Evolutionary conservation across 2,113 vertebrate species (phyloP), one percentile per base, ranked within the genome.

Genomic region (Cebidichthys violaceus): DNA sequence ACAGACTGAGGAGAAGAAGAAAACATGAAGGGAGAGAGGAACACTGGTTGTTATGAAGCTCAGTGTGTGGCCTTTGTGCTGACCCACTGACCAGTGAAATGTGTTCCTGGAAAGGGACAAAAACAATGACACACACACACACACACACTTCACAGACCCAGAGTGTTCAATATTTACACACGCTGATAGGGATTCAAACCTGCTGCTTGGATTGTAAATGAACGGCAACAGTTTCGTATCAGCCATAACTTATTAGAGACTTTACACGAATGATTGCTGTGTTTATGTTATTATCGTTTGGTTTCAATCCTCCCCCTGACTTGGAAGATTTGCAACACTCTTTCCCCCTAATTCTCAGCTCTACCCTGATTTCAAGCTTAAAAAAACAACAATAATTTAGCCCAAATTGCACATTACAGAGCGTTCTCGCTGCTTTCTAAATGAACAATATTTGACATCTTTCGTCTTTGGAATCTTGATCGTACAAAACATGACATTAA

Each of bases 31-130:
- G 50, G 27, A 22, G 7, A 8, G 55, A 74, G 27, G 24, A 69
- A 70, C 52, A 47, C 52, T 7, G 68, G 71, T 69, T 65, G 70
- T 77, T 70, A 45, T 75, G 64, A 83, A 61, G 79, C 76, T 37
- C 18, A 11, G 71, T n/a, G 55, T 47, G 61, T 9, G 60, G 54
- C 71, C 78, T 84, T 82, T 89, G 78, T 86, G 70, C 37, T 29
- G 27, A 74, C 27, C 64, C 45, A 69, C 73, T 77, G 70, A 83
- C 31, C 14, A 6, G 43, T 68, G 60, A 75, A 70, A 81, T 75
- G 61, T 14, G 27, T 54, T 66, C 50, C 72, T 68, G 87, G 83
- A 83, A 89, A 81, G 69, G 4, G 6, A 66, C 45, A 66, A 78
- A 47, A 78, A 81, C 61, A 82, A 43, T 31, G 31, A 54, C 72